Base-by-base conservation (phyloP, 2,113 vertebrate species). In the Ophthalmolycus amberensis region DNA sequence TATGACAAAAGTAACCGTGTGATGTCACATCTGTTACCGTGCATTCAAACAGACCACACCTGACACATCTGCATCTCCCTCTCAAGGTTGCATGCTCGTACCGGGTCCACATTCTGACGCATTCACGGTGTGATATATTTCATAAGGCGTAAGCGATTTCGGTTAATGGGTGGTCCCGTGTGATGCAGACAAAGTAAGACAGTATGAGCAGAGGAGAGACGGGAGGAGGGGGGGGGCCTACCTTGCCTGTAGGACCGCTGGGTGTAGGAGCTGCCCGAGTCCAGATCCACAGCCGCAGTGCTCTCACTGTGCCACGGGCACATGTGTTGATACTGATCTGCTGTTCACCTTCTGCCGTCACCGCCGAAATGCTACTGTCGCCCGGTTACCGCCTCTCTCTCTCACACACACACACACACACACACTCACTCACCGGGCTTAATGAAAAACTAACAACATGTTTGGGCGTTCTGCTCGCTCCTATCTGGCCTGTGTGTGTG, bases 261-360 rank as follows among this genome's bases (percentile, higher is more conserved):
- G 66, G 78, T 83, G 82, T 78, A 37, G 74, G 58, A 86, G 79
- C 77, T 74, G 77, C 81, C 62, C 34, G 84, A 63, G 79, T 84
- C 79, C 79, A 76, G 78, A 85, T 87, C 85, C 84, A 73, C 79
- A 83, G 84, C 91, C 90, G 94, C 93, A 91, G 91, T 90, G 91
- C 82, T 89, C 82, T 71, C 2, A 9, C 67, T 48, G 66, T 56
- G 75, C n/a, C 75, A 71, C 77, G 60, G 54, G 59, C 85, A 81
- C 91, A 89, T 91, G 84, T 87, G 88, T 86, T 81, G 82, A 82
- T 20, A 50, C 46, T 69, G 75, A 25, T 78, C 75, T 32, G 74
- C 63, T 79, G 82, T 18, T 38, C 34, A 1, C 77, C 50, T 68
- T 32, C 56, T 6, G 64, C 80, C 74, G 82, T 73, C 80, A 83